Base-by-base conservation (phyloP, 2,888 invertebrate species). In the Orgyia antiqua region DNA sequence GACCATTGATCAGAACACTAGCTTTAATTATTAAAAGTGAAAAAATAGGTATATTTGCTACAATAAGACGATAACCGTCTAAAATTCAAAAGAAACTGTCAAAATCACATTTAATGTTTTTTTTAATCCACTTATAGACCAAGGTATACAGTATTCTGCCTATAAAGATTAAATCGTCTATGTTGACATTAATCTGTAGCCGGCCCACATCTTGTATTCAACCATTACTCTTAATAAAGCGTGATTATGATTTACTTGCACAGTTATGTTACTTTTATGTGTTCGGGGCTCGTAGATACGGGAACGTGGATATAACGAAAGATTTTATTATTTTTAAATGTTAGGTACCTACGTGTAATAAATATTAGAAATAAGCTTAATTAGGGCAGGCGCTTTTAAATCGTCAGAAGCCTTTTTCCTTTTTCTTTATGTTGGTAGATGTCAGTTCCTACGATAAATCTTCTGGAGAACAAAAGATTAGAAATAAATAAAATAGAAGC, bases 191-290 rank as follows among this genome's bases (percentile, higher is more conserved):
- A 23, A 33, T 29, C 24, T 13, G 17, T 29, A 26, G 24, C 29
- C 24, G 17, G 21, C 38, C 30, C 33, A 38, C 30, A 23, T 23
- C 11, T 9, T 23, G 23, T 23, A 23, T 10, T 10, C 10, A 4
- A 9, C 31, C 28, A 36, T 36, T 31, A 31, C 9, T 36, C 36
- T 31, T 31, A 36, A 36, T 36, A 31, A 30, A 29, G 24, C 10
- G n/a, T 31, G 28, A 36, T 36, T 36, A 36, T 36, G 31, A 36
- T 36, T 36, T 36, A 36, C 26, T 20, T 19, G 12, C 10, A 27
- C 26, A 10, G 12, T 31, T 27, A 27, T 13, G 19, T 18, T 10
- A 11, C 18, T 13, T 28, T 31, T 36, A 27, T 29, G 10, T 11
- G 29, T 8, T 2, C 9, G 19, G 29, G 10, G 18, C 15, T 30